phyloP scores from a whole-genome alignment of 2,797 vertebrate species.

The Cetoscarus ocellatus region DNA sequence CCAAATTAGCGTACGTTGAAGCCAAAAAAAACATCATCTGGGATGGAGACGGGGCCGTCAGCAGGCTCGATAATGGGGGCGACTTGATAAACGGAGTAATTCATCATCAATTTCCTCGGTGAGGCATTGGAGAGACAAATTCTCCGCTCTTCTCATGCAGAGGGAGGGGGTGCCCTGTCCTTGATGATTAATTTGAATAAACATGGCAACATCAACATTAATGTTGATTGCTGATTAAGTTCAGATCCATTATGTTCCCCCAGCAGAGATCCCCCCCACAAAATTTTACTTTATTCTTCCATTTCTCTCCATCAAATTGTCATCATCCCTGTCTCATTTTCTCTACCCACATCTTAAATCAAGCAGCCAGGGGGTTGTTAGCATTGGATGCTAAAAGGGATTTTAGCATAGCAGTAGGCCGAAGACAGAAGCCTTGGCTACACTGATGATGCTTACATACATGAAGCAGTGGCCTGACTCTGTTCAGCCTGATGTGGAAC shows the following conservation, averaged over 20 bases:
- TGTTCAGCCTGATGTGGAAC: no score
- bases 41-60: slow-evolving; percentile 65
- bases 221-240: slow-evolving; percentile 83
- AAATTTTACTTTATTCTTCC: slow-evolving; percentile 47
- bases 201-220: slow-evolving; percentile 83
- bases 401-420: slow-evolving; percentile 9
- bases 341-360: slow-evolving; percentile 45
- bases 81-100: slow-evolving; percentile 82
- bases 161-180: slow-evolving; percentile 64
- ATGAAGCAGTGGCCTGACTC: no score
- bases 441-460: no score
- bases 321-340: slow-evolving; percentile 45
- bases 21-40: slow-evolving; percentile 65
- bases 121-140: slow-evolving; percentile 68
- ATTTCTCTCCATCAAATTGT: slow-evolving; percentile 37
- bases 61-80: slow-evolving; percentile 73
- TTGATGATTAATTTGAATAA: slow-evolving; percentile 86
- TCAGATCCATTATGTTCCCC: slow-evolving; percentile 72
- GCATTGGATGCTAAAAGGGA: slow-evolving; percentile 36
- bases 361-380: slow-evolving; percentile 28
- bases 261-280: slow-evolving; percentile 32
- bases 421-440: not conserved
- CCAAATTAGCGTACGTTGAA: slow-evolving; percentile 55
- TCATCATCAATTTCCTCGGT: slow-evolving; percentile 83
- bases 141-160: slow-evolving; percentile 52